These are phyloP conservation scores for Baronia brevicornis DNA, from an alignment of 2,888 invertebrate genomes.

Conservation along the genomic window DNA sequence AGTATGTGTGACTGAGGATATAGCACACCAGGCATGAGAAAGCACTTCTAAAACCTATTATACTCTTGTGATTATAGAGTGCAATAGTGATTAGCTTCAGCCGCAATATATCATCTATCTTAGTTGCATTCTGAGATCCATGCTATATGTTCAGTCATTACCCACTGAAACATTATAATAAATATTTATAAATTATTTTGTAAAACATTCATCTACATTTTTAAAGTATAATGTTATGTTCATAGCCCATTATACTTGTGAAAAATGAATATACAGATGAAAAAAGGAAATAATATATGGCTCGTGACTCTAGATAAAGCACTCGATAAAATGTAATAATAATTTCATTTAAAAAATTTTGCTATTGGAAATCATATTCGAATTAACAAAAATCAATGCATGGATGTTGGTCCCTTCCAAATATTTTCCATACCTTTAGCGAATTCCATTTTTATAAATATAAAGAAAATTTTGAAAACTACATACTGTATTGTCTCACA, in stretches of 20 bases:
- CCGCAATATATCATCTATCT: slow-evolving; percentile 41
- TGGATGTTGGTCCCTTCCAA: slow-evolving; percentile 71
- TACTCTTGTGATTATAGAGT: slow-evolving; percentile 31
- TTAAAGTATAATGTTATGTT: slow-evolving; percentile 44
- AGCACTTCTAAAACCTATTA: slow-evolving; percentile 32
- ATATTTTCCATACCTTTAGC: slow-evolving; percentile 52
- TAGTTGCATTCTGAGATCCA: slow-evolving; percentile 74
- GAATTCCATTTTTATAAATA: slow-evolving; percentile 37
- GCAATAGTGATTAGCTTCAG: slow-evolving; percentile 45
- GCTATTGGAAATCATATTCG: slow-evolving; percentile 34
- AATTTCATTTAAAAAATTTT: slow-evolving; percentile 37
- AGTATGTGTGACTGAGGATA: slow-evolving; percentile 61
- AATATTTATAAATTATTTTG: slow-evolving; percentile 58
- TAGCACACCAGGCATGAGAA: slow-evolving; percentile 53
- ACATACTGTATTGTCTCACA: slow-evolving; percentile 69
- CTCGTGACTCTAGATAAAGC: slow-evolving; percentile 44
- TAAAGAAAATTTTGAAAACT: slow-evolving; percentile 51
- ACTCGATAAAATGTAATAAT: slow-evolving; percentile 51
- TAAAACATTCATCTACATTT: slow-evolving; percentile 46
- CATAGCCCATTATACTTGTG: slow-evolving; percentile 62
- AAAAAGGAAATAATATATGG: slow-evolving; percentile 35
- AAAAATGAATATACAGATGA: slow-evolving; percentile 29
- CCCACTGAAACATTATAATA: slow-evolving; percentile 52
- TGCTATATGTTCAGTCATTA: slow-evolving; percentile 69
- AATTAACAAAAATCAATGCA: slow-evolving; percentile 35